Base-by-base conservation (phyloP, 1,140 invertebrate species). In the Mercenaria mercenaria region DNA sequence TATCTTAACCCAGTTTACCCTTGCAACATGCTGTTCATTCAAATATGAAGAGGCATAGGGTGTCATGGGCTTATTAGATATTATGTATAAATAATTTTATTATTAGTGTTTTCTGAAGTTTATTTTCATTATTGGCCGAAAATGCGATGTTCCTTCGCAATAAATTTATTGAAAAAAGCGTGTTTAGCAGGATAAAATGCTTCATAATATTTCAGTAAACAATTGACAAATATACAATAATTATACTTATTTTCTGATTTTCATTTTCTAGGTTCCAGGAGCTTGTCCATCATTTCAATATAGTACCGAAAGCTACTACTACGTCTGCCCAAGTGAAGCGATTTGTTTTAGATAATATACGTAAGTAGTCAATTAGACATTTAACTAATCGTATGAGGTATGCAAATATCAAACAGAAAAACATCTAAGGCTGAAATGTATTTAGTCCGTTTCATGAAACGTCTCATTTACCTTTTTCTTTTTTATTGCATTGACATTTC, bases 211-310 rank as follows among this genome's bases (percentile, higher is more conserved):
- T 15, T 67, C 2, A 32, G n/a, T 11, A 67, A 29, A 32, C 11
- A 13, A 6, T n/a, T n/a, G n/a, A 29, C 13, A 67, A 15, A 32
- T 67, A 32, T 29, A 34, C 32, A 67, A 6, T 3, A 4, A 67
- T 29, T 26, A 10, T 32, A 32, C 32, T 10, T 61, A 8, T 11
- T 29, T 34, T 2, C 26, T 50, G 18, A 11, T 2, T 26, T 0
- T 67, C 23, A 18, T n/a, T 23, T 64, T 67, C 26, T 34, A 82
- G 80, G 2, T 82, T 82, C 56, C 80, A 82, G 41, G 59, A 56
- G 20, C 32, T 82, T 56, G 39, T 82, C 11, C n/a, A 67, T 15
- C 80, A 82, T 43, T 82, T 82, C n/a, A 67, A 84, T 41, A 61
- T 84, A 26, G 79, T 61, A 39, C 79, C 32, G 1, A 43, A 6